Evolutionary conservation across 2,113 vertebrate genomes (phyloP).

Genomic region (Aldabrachelys gigantea): DNA sequence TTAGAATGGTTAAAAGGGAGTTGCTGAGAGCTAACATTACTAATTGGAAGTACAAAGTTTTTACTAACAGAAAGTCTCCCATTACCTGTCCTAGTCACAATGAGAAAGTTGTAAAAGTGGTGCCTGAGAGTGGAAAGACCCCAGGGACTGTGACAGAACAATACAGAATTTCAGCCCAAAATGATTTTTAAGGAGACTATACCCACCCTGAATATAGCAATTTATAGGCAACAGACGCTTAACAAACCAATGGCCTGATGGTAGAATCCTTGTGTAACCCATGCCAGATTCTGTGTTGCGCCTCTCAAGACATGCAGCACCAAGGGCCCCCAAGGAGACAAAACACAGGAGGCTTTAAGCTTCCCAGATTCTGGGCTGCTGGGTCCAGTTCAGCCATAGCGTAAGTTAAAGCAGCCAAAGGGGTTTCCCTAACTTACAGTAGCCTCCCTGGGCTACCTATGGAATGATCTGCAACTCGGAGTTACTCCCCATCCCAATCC

Average conservation of each 20-base stretch:
- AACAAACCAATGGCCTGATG: background rate
- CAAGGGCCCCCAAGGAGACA: background rate
- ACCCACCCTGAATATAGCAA: slow-evolving; percentile 33
- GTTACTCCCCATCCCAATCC: background rate
- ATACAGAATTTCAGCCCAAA: slow-evolving; percentile 16
- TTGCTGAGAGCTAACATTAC: background rate
- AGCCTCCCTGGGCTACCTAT: background rate
- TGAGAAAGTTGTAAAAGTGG: background rate
- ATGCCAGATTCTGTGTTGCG: background rate
- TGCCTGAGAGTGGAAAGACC: fast-evolving
- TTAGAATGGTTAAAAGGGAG: background rate
- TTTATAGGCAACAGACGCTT: slow-evolving; percentile 18
- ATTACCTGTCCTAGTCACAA: background rate
- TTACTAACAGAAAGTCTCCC: background rate
- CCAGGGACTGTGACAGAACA: slow-evolving; percentile 7
- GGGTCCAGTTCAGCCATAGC: background rate
- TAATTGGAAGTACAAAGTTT: background rate
- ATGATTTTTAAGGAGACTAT: background rate
- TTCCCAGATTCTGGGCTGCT: background rate
- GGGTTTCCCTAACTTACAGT: background rate
- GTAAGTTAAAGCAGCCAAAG: background rate
- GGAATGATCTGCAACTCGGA: background rate
- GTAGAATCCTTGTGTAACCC: slow-evolving; percentile 25
- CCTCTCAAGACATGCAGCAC: background rate
- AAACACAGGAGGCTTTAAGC: background rate